phyloP scores from a whole-genome alignment of 2,888 invertebrate genomes.

The Cheilosia soror region DNA sequence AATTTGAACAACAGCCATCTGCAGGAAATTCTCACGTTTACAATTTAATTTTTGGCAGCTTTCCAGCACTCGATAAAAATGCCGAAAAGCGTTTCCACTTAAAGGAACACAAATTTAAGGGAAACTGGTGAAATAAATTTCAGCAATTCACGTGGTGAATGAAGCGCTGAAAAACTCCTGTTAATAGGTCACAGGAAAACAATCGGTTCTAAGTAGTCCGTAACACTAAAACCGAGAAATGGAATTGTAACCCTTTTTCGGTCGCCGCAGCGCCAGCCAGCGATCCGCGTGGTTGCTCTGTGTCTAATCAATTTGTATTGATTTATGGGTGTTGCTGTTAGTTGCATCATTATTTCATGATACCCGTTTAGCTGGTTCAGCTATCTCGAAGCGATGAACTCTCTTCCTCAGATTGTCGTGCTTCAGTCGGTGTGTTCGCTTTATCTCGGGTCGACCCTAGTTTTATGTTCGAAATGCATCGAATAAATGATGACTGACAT shows the following conservation, averaged over 20 bases:
- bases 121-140: constrained; percentile 21
- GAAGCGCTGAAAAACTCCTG: constrained; percentile 8
- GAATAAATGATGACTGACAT: constrained; percentile 71
- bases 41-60: constrained; percentile 60
- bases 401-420: constrained; percentile 40
- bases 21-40: constrained; percentile 62
- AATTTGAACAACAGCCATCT: constrained; percentile 59
- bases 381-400: constrained; percentile 53
- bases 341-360: constrained; percentile 23
- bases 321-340: constrained; percentile 58
- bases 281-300: constrained; percentile 24
- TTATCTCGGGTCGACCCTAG: constrained; percentile 65
- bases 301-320: constrained; percentile 69
- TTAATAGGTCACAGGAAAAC: constrained; percentile 67
- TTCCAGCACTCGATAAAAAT: constrained; percentile 46
- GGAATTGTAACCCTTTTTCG: constrained; percentile 44
- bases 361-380: constrained; percentile 51
- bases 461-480: constrained; percentile 58
- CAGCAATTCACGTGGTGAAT: constrained; percentile 20
- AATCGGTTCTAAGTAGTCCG: constrained; percentile 16
- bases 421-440: constrained; percentile 29
- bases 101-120: constrained; percentile 9
- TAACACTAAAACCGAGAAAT: constrained; percentile 20
- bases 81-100: constrained; percentile 11
- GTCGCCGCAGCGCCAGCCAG: background rate